Base-by-base conservation (phyloP, 2,888 invertebrate genomes). In the Trypoxylon attenuatum region DNA sequence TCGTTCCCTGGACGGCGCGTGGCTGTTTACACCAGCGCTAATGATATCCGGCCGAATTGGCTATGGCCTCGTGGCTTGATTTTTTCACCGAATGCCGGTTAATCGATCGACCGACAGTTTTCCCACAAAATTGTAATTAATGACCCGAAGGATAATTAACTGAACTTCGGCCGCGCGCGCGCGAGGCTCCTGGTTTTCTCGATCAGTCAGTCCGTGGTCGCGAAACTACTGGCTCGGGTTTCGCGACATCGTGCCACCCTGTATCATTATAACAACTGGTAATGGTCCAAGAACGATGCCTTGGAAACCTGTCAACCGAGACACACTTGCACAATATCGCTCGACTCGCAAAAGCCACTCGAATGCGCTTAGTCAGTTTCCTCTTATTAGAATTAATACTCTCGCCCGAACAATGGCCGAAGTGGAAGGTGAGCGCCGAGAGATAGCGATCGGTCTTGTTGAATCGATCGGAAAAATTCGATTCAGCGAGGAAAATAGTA, bases 221-320 rank as follows among this genome's bases (percentile, higher is more conserved):
- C n/a, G n/a, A n/a, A n/a, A n/a, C n/a, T n/a, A n/a, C n/a, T n/a
- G n/a, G n/a, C n/a, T n/a, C n/a, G n/a, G n/a, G n/a, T n/a, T n/a
- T n/a, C n/a, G n/a, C n/a, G n/a, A n/a, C n/a, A n/a, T n/a, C n/a
- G n/a, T n/a, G n/a, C n/a, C n/a, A n/a, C n/a, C n/a, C n/a, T n/a
- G n/a, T n/a, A n/a, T n/a, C n/a, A 25, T 25, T 5, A 50, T 66
- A 69, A 61, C 72, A 61, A 63, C 68, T 62, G 57, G 60, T 56
- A 76, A 72, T 58, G 59, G 61, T 51, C 53, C 60, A 45, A 29
- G 60, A 39, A 50, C 55, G 70, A 76, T 68, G 70, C 47, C 49
- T 76, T 67, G 73, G 58, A 73, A 75, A 73, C 70, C 75, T 75
- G 76, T 75, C 75, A 68, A 76, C 76, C 76, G 75, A 57, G 73